Base-by-base conservation (phyloP, 2,888 invertebrate genomes). In the Diachrysia chrysitis region DNA sequence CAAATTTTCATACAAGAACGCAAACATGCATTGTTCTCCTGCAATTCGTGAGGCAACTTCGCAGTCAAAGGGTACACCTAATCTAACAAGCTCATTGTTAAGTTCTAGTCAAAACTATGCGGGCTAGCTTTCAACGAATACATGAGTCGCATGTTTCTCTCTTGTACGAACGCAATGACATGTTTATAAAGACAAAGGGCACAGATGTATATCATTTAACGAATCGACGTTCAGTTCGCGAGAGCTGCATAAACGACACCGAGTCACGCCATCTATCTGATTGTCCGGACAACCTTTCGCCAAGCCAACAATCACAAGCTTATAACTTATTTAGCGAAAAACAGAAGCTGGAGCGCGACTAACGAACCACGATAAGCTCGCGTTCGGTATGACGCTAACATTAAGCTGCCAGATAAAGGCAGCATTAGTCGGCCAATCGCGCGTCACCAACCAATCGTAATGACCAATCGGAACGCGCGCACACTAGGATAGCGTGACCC, bases 191-290 rank as follows among this genome's bases (percentile, higher is more conserved):
- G 93, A 93, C 94, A 94, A 94, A 94, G 91, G 90, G 87, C 86
- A 87, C 86, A 90, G 94, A 93, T 94, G 90, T 87, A 89, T 94
- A 94, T 94, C 94, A 93, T 93, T 93, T 93, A 94, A 94, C 93
- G 94, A 94, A 94, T 94, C 93, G 93, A 91, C 90, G 88, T 90
- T 91, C 90, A 89, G 92, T 91, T 92, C 89, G 90, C 90, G 86
- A 89, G 88, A 68, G 87, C 87, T 81, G 89, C 91, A 89, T 92
- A 94, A 95, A 95, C 91, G 95, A 94, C 93, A 88, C 90, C 87
- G 84, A 95, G 95, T 95, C 95, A 95, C 95, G 95, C 93, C 94
- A 95, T 94, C 93, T 93, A 93, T 94, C 93, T 90, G 93, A 94
- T 93, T 87, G 90, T 87, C 89, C 90, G 87, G 88, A 92, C 92